These are phyloP conservation scores for Octodonta nipae DNA, from an alignment of 2,888 invertebrate species.

Conservation along the genomic window DNA sequence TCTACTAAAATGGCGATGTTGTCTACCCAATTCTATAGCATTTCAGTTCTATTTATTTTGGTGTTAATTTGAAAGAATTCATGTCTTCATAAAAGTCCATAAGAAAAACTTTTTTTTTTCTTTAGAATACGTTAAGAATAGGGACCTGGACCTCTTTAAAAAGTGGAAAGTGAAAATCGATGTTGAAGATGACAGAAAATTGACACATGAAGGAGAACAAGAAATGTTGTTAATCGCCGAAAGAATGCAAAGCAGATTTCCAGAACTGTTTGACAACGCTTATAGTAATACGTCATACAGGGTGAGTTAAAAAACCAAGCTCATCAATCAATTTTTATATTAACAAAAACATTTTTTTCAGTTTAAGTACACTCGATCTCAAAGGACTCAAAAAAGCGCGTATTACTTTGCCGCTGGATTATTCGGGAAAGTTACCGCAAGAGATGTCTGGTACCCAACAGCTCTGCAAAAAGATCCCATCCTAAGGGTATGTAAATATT, in stretches of 20 bases:
- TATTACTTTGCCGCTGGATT: conserved; percentile 60
- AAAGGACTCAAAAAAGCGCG: conserved; percentile 64
- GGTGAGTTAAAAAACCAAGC: conserved; percentile 13
- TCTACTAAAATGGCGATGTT: too few relatives aligned
- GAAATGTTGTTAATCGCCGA: conserved; percentile 61
- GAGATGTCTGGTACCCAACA: conserved; percentile 50
- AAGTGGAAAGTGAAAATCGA: conserved; percentile 47
- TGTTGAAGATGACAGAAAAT: conserved; percentile 42
- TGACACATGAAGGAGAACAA: conserved; percentile 61
- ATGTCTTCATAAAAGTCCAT: too few relatives aligned
- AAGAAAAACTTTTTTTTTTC: too few relatives aligned
- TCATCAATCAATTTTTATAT: conserved; percentile 5
- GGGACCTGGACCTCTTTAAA: conserved; percentile 23
- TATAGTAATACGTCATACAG: conserved; percentile 48
- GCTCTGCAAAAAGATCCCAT: conserved; percentile 40
- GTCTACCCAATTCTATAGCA: too few relatives aligned
- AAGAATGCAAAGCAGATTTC: conserved; percentile 60
- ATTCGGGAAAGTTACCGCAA: conserved; percentile 51
- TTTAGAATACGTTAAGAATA: conserved; percentile 20
- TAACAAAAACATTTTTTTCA: too few relatives aligned
- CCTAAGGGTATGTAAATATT: conserved; percentile 27
- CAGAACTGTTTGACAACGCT: conserved; percentile 44
- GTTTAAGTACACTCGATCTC: conserved; percentile 66
- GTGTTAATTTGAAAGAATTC: too few relatives aligned
- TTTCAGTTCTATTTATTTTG: too few relatives aligned